Evolutionary conservation across 2,797 vertebrate species (phyloP), one percentile per base, ranked within the genome.

Genomic region (Pseudochirops corinnae): DNA sequence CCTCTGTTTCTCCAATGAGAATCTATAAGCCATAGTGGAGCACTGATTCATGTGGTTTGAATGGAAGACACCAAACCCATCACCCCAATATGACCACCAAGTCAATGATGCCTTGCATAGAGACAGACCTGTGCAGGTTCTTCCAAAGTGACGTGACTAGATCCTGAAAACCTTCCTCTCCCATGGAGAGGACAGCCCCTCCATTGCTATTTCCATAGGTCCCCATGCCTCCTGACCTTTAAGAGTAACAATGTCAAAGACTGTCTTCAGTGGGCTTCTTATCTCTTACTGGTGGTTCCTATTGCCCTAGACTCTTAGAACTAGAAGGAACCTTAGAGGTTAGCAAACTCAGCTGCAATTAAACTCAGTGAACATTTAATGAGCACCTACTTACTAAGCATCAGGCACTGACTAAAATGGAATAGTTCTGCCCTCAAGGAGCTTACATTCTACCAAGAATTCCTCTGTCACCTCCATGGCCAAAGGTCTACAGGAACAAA

Each of bases 31-130:
- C 52, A 53, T 3, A 31, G 14, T 52, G 50, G 57, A 16, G 3
- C 28, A 0, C 9, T 0, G 55, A 12, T 31, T 1, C 39, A 0
- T 2, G 60, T 1, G 0, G 26, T 53, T 0, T 46, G 58, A 60
- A 33, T 24, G 56, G 58, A 4, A 12, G 33, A 6, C 24, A 21
- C 74, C 21, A 95, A 87, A 90, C 52, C 60, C 46, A 28, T 0
- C 29, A 0, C 31, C 56, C 56, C 13, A 13, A 33, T 21, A 21
- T 53, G 53, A 16, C 46, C 0, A 10, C 55, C 4, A 0, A 0
- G 57, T 28, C 0, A 0, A 52, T 0, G 2, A 50, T 82, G 33
- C 1, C 67, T 31, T 16, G 91, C 62, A 28, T 3, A 53, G 90
- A 55, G 90, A 53, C 1, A 1, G 21, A 55, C 50, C 82, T 50